Conservation (phyloP, 2,113 vertebrate species). For the Scatophagus argus region DNA sequence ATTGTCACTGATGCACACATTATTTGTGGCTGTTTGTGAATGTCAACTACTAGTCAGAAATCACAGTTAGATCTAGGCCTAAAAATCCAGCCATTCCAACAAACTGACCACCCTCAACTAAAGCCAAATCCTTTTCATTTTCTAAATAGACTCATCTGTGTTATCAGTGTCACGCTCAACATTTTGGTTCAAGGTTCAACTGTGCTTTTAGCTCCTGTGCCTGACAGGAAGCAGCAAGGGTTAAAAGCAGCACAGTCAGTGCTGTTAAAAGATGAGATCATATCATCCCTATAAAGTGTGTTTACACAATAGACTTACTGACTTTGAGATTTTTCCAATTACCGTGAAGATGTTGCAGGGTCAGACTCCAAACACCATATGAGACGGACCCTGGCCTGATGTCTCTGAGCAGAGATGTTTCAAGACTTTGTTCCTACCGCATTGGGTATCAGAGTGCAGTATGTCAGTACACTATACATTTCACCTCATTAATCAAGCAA, state of each 20-base stretch:
- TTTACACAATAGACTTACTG: conserved; percentile 48
- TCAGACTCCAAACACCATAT: conserved; percentile 27
- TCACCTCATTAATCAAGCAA: conserved; percentile 75
- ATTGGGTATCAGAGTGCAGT: conserved; percentile 44
- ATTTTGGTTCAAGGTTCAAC: conserved; percentile 40
- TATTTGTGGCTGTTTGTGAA: conserved; percentile 18
- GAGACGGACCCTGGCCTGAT: conserved; percentile 57
- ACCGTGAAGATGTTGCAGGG: conserved; percentile 28
- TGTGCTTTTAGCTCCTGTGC: conserved; percentile 28
- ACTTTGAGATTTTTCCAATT: conserved; percentile 54
- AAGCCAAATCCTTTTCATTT: conserved; percentile 12
- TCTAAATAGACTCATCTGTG: background rate
- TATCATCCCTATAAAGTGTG: conserved; percentile 47
- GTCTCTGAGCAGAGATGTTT: conserved; percentile 43
- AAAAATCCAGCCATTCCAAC: conserved; percentile 22
- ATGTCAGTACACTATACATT: conserved; percentile 47
- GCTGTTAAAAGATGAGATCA: conserved; percentile 60
- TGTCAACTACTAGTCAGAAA: conserved; percentile 28
- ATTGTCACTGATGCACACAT: conserved; percentile 25
- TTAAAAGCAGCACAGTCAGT: conserved; percentile 45
- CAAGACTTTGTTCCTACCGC: conserved; percentile 39
- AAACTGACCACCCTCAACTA: background rate
- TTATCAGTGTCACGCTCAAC: conserved; percentile 11
- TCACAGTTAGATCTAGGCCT: conserved; percentile 3
- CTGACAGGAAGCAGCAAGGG: conserved; percentile 29